Percentiles rank a stretch among this genome's conserved stretches.
These are phyloP conservation scores for Hemaris fuciformis DNA, from an alignment of 2,888 invertebrate species.

Conservation along the genomic window DNA sequence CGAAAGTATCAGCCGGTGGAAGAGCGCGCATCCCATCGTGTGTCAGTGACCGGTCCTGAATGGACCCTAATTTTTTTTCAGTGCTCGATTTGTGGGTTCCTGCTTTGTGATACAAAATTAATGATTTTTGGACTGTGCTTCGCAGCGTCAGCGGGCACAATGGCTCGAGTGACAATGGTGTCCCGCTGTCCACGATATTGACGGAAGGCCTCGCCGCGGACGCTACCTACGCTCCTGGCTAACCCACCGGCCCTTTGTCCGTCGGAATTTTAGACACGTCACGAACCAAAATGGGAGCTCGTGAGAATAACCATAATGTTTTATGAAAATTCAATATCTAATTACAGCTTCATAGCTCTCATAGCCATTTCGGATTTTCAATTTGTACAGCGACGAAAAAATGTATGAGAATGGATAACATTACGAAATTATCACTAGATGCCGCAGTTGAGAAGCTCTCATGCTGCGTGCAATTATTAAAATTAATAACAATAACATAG, in stretches of 20 bases:
- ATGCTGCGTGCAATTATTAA: too few relatives aligned
- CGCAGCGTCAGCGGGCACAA: conserved; percentile 66
- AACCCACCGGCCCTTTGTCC: conserved; percentile 63
- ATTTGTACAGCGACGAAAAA: conserved; percentile 30
- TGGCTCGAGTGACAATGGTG: conserved; percentile 73
- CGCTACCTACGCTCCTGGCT: conserved; percentile 72
- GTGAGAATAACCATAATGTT: conserved; percentile 62
- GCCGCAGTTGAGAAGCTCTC: conserved; percentile 14
- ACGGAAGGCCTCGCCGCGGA: conserved; percentile 59
- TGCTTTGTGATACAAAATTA: conserved; percentile 80
- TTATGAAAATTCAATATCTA: conserved; percentile 54
- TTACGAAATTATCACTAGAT: conserved; percentile 20
- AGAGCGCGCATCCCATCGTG: conserved; percentile 47
- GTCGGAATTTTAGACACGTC: conserved; percentile 69
- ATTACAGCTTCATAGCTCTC: conserved; percentile 44
- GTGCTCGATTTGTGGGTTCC: conserved; percentile 78
- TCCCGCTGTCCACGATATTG: conserved; percentile 79
- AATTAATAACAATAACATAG: too few relatives aligned
- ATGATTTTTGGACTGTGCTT: conserved; percentile 79
- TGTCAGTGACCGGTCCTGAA: conserved; percentile 74
- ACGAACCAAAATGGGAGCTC: conserved; percentile 63
- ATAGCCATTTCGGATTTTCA: conserved; percentile 39
- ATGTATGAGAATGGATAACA: conserved; percentile 21
- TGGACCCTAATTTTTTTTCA: conserved; percentile 72
- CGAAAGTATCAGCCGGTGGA: conserved; percentile 48